Percentiles rank a stretch among this genome's conserved stretches.
Conservation (phyloP, 2,888 invertebrate genomes). For the Lottia scabra region DNA sequence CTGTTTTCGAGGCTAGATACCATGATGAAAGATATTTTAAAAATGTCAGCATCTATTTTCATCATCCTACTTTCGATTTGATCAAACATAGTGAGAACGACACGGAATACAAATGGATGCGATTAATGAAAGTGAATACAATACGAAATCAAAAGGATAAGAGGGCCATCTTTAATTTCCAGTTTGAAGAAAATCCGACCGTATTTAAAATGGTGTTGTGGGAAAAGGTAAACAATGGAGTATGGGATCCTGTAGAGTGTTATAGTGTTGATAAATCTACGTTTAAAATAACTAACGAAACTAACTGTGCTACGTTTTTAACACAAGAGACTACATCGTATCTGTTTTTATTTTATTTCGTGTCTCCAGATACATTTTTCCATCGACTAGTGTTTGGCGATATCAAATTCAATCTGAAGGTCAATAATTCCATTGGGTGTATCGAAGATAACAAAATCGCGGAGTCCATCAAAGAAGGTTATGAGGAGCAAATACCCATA, state of each 20-base stretch:
- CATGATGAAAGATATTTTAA: constrained; percentile 55
- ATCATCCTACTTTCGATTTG: constrained; percentile 44
- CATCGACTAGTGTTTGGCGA: constrained; percentile 53
- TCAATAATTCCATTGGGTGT: constrained; percentile 30
- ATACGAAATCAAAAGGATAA: constrained; percentile 19
- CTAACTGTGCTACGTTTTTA: constrained; percentile 26
- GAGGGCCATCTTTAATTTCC: constrained; percentile 30
- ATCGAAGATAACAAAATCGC: constrained; percentile 21
- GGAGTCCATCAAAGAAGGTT: constrained; percentile 20
- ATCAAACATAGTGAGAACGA: constrained; percentile 9
- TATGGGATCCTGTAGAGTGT: constrained; percentile 35
- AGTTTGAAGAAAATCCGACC: constrained; percentile 33
- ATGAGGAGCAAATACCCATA: constrained; percentile 26
- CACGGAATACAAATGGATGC: constrained; percentile 38
- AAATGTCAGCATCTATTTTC: constrained; percentile 51
- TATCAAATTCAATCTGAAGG: constrained; percentile 45
- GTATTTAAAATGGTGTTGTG: constrained; percentile 34
- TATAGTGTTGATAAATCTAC: constrained; percentile 34
- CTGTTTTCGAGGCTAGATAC: constrained; percentile 45
- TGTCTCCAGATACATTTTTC: constrained; percentile 33
- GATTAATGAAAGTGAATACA: constrained; percentile 29
- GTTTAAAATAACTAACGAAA: constrained; percentile 19
- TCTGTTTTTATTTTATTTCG: constrained; percentile 45
- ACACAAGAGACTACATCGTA: constrained; percentile 23
- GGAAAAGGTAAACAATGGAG: constrained; percentile 26